Evolutionary conservation across 35 echinoderm and acorn worm species (phyloP).

Genomic region (Chiridota heheva): DNA sequence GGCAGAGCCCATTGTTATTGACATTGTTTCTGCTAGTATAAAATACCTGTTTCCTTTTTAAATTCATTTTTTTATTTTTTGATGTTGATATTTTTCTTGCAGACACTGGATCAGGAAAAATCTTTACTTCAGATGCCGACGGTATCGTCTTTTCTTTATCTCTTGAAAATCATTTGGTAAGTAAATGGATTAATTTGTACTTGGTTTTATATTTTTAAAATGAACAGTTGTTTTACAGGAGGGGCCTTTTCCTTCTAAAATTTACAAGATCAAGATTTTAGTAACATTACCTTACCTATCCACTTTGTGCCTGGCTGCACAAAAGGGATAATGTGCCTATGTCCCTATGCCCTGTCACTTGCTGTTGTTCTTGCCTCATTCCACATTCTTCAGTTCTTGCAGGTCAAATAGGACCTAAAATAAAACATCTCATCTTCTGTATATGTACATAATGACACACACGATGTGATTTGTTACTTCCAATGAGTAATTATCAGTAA

Average conservation of each 20-base stretch:
- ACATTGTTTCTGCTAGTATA: not conserved
- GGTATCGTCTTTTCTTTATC: slow-evolving; percentile 85
- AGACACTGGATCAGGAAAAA: slow-evolving; percentile 86
- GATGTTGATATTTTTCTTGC: not conserved
- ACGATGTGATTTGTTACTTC: no score
- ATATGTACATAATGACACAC: no score
- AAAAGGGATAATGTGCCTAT: no score
- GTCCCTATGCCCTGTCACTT: no score
- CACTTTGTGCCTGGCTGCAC: not conserved
- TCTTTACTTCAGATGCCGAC: slow-evolving; percentile 96
- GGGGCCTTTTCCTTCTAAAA: not conserved
- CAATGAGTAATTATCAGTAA: no score
- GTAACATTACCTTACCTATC: not conserved
- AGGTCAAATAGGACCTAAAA: no score
- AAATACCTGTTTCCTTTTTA: no score
- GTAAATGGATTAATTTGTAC: not conserved
- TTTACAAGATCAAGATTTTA: not conserved
- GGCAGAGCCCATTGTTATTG: not conserved
- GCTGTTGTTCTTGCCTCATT: no score
- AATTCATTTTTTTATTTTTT: not conserved
- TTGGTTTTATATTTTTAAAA: not conserved
- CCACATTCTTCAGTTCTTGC: no score
- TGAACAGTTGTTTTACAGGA: no score
- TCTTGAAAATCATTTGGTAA: slow-evolving; percentile 83
- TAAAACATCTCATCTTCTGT: no score